Conservation (phyloP, 1,140 invertebrate species). For the Lithobius niger region DNA sequence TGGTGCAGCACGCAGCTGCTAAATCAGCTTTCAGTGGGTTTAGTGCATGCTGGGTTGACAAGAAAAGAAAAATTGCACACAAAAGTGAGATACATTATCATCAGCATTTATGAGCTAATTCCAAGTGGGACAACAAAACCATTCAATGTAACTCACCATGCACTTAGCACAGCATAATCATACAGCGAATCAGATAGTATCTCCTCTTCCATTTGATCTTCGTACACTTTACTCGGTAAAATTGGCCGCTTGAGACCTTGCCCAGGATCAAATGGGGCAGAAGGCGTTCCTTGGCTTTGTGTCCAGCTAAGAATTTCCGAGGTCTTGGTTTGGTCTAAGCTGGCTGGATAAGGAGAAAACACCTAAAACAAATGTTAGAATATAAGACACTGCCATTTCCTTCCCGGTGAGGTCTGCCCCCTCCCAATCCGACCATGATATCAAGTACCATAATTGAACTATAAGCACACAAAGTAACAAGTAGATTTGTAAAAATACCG, state of each 20-base stretch:
- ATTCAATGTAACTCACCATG: conserved; percentile 51
- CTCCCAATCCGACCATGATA: no score
- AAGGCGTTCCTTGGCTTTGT: conserved; percentile 30
- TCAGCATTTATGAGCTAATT: no score
- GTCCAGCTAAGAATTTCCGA: conserved; percentile 5
- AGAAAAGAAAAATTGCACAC: conserved; percentile 17
- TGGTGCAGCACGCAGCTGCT: no score
- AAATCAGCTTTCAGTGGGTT: no score
- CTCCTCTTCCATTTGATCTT: conserved; percentile 59
- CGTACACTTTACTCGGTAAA: conserved; percentile 53
- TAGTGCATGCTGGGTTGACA: conserved; percentile 1
- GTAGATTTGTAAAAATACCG: no score
- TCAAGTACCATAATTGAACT: no score
- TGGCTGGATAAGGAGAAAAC: conserved; percentile 25
- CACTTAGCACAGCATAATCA: conserved; percentile 68
- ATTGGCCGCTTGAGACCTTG: conserved; percentile 38
- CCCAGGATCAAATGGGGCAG: not conserved
- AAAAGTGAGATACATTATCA: conserved; percentile 12
- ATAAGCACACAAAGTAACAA: no score
- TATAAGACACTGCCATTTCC: no score
- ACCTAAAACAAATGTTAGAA: conserved; percentile 26
- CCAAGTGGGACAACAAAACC: no score
- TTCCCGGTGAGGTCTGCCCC: no score
- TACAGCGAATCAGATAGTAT: conserved; percentile 68
- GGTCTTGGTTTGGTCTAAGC: conserved; percentile 7